Percentiles rank a stretch among this genome's conserved stretches.
phyloP scores from a whole-genome alignment of 2,797 vertebrate species.

The Pangasius djambal region DNA sequence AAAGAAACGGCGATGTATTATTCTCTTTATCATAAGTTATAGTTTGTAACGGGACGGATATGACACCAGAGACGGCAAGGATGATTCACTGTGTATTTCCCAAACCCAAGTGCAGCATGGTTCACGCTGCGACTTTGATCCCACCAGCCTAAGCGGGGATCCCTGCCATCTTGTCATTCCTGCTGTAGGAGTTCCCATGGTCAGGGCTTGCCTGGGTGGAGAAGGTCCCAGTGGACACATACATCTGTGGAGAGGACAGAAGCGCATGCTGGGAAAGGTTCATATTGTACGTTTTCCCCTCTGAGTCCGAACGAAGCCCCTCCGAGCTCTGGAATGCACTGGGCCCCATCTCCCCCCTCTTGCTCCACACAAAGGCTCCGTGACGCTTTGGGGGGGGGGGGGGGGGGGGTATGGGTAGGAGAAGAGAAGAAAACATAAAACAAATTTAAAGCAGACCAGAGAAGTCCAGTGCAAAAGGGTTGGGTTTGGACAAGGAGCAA shows the following conservation, averaged over 20 bases:
- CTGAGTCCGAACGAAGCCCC: slow-evolving; percentile 67
- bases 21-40: not conserved
- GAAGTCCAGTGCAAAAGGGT: slow-evolving; percentile 1
- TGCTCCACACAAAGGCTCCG: slow-evolving; percentile 73
- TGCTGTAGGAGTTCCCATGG: slow-evolving; percentile 18
- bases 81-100: not conserved
- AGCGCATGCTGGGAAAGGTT: slow-evolving; percentile 69
- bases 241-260: slow-evolving; percentile 69
- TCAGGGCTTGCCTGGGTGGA: slow-evolving; percentile 25
- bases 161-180: not conserved
- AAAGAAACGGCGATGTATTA: not conserved
- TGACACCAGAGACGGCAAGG: not conserved
- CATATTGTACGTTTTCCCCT: slow-evolving; percentile 65
- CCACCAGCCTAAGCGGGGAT: not conserved
- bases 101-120: not conserved
- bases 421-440: slow-evolving; percentile 40
- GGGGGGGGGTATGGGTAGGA: slow-evolving; percentile 52
- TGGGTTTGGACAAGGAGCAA: slow-evolving; percentile 55
- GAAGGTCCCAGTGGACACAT: slow-evolving; percentile 59
- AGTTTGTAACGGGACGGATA: not conserved
- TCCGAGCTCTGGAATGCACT: slow-evolving; percentile 64
- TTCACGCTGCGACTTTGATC: not conserved
- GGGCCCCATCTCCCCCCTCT: slow-evolving; percentile 72
- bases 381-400: slow-evolving; percentile 70
- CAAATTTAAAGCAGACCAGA: slow-evolving; percentile 39